Evolutionary conservation across 2,797 vertebrate genomes (phyloP), one percentile per base, ranked within the genome.

Genomic region (Anolis apletophallus): DNA sequence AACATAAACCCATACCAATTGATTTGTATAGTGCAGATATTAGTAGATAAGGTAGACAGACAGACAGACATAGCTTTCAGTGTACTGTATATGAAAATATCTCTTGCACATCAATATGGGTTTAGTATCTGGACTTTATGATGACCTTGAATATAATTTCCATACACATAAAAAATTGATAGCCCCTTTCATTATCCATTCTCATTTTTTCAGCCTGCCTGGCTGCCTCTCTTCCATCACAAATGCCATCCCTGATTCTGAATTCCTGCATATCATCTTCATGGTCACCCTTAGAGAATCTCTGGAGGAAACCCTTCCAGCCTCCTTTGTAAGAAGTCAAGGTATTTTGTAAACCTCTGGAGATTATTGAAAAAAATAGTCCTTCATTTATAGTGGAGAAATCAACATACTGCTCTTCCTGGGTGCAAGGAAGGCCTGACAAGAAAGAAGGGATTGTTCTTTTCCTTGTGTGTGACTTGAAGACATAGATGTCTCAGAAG

Each of bases 151-250:
- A 87, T 91, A 81, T 88, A 91, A 95, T 91, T 95, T 95, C 86
- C 91, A 92, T 89, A 89, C 85, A 91, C 90, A 90, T 96, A 93
- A 95, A 96, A 96, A 93, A 93, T 92, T 94, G 93, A 95, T 93
- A 86, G 73, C 1, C 1, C 88, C 86, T 89, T 81, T 95, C 89
- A 88, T 93, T 92, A 94, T 83, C 86, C 69, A 93, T 94, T 94
- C 86, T 69, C 46, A 85, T 93, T 89, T 91, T 83, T 75, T 85
- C 85, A 92, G 69, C 75, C 83, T 0, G 0, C 59, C 57, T 21
- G 52, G 54, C 36, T 80, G 88, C 69, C 59, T 92, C 68, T 90
- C 73, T 77, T 85, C 83, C 75, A 89, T 85, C 85, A 81, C 81
- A 87, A 87, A 77, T 0, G 0, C 80, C 80, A 85, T 54, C 87